phyloP scores from a whole-genome alignment of 2,888 invertebrate genomes.

The Amphiduros pacificus region DNA sequence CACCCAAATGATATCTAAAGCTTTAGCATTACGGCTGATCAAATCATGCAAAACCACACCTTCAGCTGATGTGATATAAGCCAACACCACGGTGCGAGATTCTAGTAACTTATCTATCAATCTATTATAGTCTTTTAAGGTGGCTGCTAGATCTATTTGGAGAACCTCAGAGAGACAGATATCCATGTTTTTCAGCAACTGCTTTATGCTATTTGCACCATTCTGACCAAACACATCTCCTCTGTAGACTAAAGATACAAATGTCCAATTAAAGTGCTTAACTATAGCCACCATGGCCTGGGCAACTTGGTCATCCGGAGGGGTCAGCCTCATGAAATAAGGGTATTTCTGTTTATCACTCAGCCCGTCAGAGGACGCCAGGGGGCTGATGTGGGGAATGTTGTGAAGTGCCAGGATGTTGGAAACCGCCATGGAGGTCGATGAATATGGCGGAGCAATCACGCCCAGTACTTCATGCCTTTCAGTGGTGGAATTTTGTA shows the following conservation, averaged over 20 bases:
- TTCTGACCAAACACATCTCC: not conserved
- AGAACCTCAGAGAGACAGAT: not conserved
- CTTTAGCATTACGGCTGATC: too few relatives aligned
- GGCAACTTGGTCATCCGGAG: not conserved
- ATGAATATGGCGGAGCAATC: not conserved
- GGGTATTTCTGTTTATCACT: not conserved
- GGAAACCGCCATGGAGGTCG: not conserved
- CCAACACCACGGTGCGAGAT: not conserved
- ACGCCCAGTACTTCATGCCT: not conserved
- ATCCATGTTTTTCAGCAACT: not conserved
- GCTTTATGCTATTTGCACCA: not conserved
- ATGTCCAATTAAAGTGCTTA: not conserved
- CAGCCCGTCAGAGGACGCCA: not conserved
- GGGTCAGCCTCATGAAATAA: not conserved
- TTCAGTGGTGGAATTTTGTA: not conserved
- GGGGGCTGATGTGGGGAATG: not conserved
- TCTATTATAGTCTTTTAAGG: not conserved
- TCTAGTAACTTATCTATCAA: not conserved
- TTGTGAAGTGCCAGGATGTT: not conserved
- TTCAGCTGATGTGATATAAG: not conserved
- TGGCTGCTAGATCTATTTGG: not conserved
- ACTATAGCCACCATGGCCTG: not conserved
- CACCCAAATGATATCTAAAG: not conserved
- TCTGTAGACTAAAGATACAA: not conserved
- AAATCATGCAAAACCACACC: too few relatives aligned